phyloP scores from a whole-genome alignment of 2,888 invertebrate genomes.

The Eristalinus aeneus region DNA sequence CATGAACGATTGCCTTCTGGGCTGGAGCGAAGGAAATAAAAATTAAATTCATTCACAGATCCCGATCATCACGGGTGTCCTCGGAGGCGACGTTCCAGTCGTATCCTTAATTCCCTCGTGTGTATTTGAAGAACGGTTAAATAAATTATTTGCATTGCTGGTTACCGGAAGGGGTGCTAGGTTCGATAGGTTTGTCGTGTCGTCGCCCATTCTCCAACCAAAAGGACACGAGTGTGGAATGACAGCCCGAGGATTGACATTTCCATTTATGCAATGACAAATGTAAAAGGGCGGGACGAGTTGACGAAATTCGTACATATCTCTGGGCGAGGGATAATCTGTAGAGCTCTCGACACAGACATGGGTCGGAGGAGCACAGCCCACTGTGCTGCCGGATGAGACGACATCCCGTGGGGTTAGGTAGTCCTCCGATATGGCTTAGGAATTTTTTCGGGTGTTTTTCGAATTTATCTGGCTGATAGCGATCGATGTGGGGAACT shows the following conservation, averaged over 20 bases:
- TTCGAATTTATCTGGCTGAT: background rate
- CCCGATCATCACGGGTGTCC: background rate
- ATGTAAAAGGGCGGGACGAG: conserved; percentile 9
- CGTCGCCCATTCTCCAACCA: too few relatives aligned
- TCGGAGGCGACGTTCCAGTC: background rate
- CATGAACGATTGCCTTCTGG: background rate
- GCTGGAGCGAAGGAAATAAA: background rate
- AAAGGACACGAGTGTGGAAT: conserved; percentile 3
- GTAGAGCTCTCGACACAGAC: background rate
- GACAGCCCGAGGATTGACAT: conserved; percentile 39
- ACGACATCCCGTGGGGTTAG: background rate
- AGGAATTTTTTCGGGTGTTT: background rate
- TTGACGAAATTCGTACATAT: background rate
- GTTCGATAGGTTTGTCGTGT: too few relatives aligned
- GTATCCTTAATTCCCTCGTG: conserved; percentile 10
- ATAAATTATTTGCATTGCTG: conserved; percentile 32
- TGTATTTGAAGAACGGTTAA: conserved; percentile 29
- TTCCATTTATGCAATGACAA: conserved; percentile 48
- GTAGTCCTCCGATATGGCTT: conserved; percentile 1
- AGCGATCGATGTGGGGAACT: background rate
- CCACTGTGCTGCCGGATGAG: background rate
- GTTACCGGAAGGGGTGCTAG: conserved; percentile 26
- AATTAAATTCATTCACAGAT: background rate
- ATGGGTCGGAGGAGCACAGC: background rate
- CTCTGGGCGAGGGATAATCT: background rate